Evolutionary conservation across 2,888 invertebrate genomes (phyloP), one percentile per base, ranked within the genome.

Genomic region (Drosophila affinis): DNA sequence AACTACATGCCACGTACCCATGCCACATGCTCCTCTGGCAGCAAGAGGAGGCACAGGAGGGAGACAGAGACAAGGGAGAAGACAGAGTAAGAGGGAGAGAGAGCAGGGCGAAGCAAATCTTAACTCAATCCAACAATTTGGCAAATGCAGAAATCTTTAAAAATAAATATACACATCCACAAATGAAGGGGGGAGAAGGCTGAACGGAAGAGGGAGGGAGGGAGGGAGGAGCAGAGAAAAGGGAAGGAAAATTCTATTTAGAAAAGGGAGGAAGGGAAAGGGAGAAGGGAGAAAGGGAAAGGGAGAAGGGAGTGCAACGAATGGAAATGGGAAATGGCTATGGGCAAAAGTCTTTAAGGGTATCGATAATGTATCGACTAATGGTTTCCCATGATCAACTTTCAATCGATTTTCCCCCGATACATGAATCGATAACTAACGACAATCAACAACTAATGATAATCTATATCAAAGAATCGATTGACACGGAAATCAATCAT

Each of bases 1-100:
- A 82, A 82, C 85, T 85, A 78, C 78, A 84, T 59, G 76, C 75
- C 58, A 75, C 75, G 21, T 21, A 18, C 18, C 1, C 18, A 21
- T 21, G 21, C 21, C 21, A 18, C 18, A 1, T 18, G 47, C 47
- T 14, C 39, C 14, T 2, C 14, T 14, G 39, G 6, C 34, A 39
- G 34, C 5, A 5, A 14, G 34, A 61, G 27, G 46, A 12, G 17
- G 49, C 18, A 39, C 12, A 34, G 18, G 18, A 24, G n/a, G 44
- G 39, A 49, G 39, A 14, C 14, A n/a, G 39, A 3, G 14, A 1
- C 6, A 1, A 39, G 34, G 12, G 12, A 1, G 34, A 39, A 39
- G 7, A n/a, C 7, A 7, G 39, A 7, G 10, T 9, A 3, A 10
- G 3, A 10, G 39, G 17, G 18, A 14, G 2, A 7, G 3, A 9